A percentile compares a stretch with the other conserved stretches of the same genome.
These are phyloP conservation scores for Molothrus aeneus DNA, from an alignment of 2,797 vertebrate species.

Conservation along the genomic window DNA sequence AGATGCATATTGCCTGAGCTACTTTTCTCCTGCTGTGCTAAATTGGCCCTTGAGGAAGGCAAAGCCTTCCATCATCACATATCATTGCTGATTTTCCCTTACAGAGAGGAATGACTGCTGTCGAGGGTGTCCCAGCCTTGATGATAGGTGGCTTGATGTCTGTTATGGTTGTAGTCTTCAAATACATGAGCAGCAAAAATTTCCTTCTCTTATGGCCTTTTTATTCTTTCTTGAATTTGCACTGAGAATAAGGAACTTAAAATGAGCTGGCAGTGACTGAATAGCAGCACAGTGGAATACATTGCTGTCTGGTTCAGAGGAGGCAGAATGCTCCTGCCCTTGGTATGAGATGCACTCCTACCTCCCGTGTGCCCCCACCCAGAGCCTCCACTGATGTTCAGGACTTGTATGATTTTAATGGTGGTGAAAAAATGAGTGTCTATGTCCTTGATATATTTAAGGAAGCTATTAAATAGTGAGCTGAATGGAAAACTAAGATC, in stretches of 20 bases:
- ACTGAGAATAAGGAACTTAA: slow-evolving; percentile 14
- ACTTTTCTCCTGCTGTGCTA: slow-evolving; percentile 64
- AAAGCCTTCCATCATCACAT: slow-evolving; percentile 59
- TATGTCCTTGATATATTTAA: not conserved
- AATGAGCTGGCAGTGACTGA: not conserved
- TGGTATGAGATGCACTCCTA: not conserved
- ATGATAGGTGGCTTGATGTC: slow-evolving; percentile 25
- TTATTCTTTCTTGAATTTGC: slow-evolving; percentile 20
- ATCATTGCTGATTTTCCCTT: slow-evolving; percentile 48
- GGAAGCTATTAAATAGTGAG: not conserved
- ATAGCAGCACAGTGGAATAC: not conserved
- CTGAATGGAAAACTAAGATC: not conserved
- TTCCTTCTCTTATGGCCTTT: slow-evolving; percentile 23
- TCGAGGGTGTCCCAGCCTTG: slow-evolving; percentile 14
- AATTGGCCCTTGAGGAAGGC: slow-evolving; percentile 70
- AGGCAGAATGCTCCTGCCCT: not conserved
- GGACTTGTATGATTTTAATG: not conserved
- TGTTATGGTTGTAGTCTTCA: slow-evolving; percentile 39
- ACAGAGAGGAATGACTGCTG: slow-evolving; percentile 47
- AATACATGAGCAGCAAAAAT: slow-evolving; percentile 27
- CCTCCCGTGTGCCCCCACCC: not conserved
- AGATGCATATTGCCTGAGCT: slow-evolving; percentile 64
- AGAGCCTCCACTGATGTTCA: not conserved
- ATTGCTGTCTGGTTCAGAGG: not conserved
- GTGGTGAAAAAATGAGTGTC: not conserved